Evolutionary conservation across 2,888 invertebrate species (phyloP).

Genomic region (Drosophila nr. perissopoda): DNA sequence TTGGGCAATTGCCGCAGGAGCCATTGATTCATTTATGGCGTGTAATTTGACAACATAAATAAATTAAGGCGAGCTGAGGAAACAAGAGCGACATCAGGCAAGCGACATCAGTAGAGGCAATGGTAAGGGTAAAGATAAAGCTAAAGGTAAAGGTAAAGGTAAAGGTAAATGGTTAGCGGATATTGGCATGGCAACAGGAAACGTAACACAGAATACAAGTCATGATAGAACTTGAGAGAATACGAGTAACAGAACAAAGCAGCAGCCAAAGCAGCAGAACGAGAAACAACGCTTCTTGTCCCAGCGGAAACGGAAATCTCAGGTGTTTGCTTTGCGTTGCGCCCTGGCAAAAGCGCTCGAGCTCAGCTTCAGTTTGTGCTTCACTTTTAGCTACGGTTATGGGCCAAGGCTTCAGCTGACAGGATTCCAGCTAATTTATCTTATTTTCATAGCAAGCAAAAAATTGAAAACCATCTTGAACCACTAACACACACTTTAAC

Average conservation of each 20-base stretch:
- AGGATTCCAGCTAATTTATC: slow-evolving; percentile 71
- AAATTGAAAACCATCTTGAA: slow-evolving; percentile 13
- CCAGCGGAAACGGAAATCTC: slow-evolving; percentile 79
- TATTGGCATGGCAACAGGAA: slow-evolving; percentile 79
- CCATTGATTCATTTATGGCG: slow-evolving; percentile 78
- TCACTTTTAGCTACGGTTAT: slow-evolving; percentile 12
- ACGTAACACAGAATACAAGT: slow-evolving; percentile 51
- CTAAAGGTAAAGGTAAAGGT: slow-evolving; percentile 3
- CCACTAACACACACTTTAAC: background rate
- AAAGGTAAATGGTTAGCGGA: slow-evolving; percentile 57
- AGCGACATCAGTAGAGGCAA: background rate
- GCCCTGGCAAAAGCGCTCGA: slow-evolving; percentile 23
- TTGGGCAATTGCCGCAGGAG: slow-evolving; percentile 44
- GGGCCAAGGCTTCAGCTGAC: slow-evolving; percentile 30
- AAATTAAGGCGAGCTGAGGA: slow-evolving; percentile 62
- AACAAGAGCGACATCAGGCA: slow-evolving; percentile 12
- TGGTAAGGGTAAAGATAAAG: background rate
- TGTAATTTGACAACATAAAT: slow-evolving; percentile 80
- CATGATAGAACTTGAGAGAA: slow-evolving; percentile 11
- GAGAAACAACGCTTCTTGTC: slow-evolving; percentile 41
- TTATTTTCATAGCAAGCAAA: slow-evolving; percentile 54
- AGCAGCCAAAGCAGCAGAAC: slow-evolving; percentile 7
- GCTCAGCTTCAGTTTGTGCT: slow-evolving; percentile 18
- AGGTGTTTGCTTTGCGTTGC: slow-evolving; percentile 72
- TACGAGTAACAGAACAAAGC: slow-evolving; percentile 26